Base-by-base conservation (phyloP, 1,140 invertebrate genomes). In the Drosophila tsacasi region DNA sequence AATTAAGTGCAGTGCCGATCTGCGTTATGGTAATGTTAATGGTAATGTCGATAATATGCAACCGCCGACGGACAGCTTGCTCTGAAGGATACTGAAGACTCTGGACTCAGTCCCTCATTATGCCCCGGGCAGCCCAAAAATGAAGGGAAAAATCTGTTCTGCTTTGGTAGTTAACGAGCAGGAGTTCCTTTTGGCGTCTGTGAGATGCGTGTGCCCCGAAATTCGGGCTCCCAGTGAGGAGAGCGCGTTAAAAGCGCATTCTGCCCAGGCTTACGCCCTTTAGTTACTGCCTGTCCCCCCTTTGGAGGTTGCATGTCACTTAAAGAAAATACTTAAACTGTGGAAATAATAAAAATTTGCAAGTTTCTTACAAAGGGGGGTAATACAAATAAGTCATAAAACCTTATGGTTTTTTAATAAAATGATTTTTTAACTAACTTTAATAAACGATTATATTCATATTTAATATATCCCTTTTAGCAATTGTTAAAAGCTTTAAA, bases 111-210 rank as follows among this genome's bases (percentile, higher is more conserved):
- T 13, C 35, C 54, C 39, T 59, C 61, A 54, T 76, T 76, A 27
- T 27, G 74, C 72, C 74, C 17, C 17, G 13, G 69, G 72, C 50
- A 32, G 10, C 9, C 50, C 12, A 40, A 58, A 60, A 68, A 42
- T 46, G 39, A 46, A 67, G 21, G 19, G 19, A 76, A 76, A 76
- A 76, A 76, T 77, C 64, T 77, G 74, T 79, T 86, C 74, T 80
- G 81, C 84, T 89, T 44, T 89, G 84, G 71, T 81, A 64, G 77
- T 89, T 89, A 89, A 64, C 74, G 66, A 63, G 42, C 64, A 60
- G 50, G 30, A 55, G 59, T 67, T 30, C 65, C 66, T 23, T 23
- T 21, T n/a, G 32, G 49, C 23, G 12, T 54, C 57, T 58, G 12
- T 35, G 74, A 32, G 39, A 46, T 73, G 76, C 79, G 77, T 89